Percentiles rank a stretch among this genome's conserved stretches.
Conservation (phyloP, 2,888 invertebrate genomes). For the Clanis bilineata region DNA sequence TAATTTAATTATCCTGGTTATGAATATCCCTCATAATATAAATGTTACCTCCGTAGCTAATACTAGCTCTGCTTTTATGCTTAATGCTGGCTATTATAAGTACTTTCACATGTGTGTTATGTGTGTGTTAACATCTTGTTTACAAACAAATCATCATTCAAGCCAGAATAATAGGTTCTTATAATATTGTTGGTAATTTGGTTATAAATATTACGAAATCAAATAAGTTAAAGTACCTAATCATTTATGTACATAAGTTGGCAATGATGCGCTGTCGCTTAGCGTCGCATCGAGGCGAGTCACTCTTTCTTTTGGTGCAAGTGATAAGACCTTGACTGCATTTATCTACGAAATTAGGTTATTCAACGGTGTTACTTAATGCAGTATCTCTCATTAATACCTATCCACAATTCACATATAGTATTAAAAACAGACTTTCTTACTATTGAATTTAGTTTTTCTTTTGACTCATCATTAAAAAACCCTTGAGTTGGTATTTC, state of each 20-base stretch:
- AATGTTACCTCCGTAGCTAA: background rate
- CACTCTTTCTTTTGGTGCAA: slow-evolving; percentile 56
- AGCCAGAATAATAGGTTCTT: slow-evolving; percentile 13
- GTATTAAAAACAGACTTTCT: too few species aligned
- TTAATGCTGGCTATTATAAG: too few species aligned
- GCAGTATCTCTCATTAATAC: too few species aligned
- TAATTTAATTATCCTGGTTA: too few species aligned
- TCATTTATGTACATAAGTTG: slow-evolving; percentile 58
- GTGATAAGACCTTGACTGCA: slow-evolving; percentile 40
- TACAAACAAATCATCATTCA: slow-evolving; percentile 7
- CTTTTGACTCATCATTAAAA: too few species aligned
- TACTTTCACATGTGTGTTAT: too few species aligned
- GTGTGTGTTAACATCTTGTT: background rate
- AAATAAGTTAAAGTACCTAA: slow-evolving; percentile 29
- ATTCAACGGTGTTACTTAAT: background rate
- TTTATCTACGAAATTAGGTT: slow-evolving; percentile 13
- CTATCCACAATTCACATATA: too few species aligned
- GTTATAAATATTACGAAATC: slow-evolving; percentile 33
- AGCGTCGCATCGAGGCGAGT: slow-evolving; percentile 47
- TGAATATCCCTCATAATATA: too few species aligned
- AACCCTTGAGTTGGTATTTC: too few species aligned
- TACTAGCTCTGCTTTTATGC: background rate
- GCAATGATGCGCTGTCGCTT: slow-evolving; percentile 57
- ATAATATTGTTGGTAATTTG: slow-evolving; percentile 25
- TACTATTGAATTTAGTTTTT: too few species aligned